Evolutionary conservation across 2,113 vertebrate genomes (phyloP), one percentile per base, ranked within the genome.

Genomic region (Crypturellus undulatus): DNA sequence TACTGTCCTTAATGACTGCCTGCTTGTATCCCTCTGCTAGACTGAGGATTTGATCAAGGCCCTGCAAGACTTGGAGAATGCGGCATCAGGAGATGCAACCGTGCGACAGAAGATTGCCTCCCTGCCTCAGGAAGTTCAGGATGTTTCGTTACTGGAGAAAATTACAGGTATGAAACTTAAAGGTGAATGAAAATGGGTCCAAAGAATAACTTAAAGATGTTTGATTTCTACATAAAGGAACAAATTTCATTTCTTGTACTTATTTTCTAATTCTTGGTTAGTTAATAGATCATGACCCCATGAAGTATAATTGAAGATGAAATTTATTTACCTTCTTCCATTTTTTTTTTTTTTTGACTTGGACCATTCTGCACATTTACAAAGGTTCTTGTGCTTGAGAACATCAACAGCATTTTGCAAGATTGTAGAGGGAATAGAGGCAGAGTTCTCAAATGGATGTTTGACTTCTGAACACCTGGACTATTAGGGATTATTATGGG

Each of bases 81-180:
- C 99, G 7, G 99, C 99, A 1, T 99, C 99, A 4, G 99, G 99
- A 3, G 99, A 99, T 28, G 99, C 99, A 7, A 98, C 99, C 1
- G 99, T 99, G 68, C 98, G 99, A 84, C 99, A 99, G 97, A 99
- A 99, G 95, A 99, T 99, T 52, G 99, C 99, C 47, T 99, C 99
- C 3, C 97, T 99, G 91, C 99, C 99, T 28, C 99, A 99, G 96
- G 99, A 99, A 97, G 99, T 99, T 25, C 99, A 99, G 75, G 99
- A 99, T 54, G 99, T 99, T 69, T 99, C 99, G 7, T 97, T 99
- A 16, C 96, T 99, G 83, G 99, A 99, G 97, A 99, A 99, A 96
- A 99, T 99, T 90, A 99, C 99, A 94, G 99, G 99, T 99, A 89
- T 93, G 97, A 73, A 64, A 59, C 34, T 79, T 32, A 43, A 42